phyloP scores from a whole-genome alignment of 2,797 vertebrate genomes.

The Gobionotothen gibberifrons region DNA sequence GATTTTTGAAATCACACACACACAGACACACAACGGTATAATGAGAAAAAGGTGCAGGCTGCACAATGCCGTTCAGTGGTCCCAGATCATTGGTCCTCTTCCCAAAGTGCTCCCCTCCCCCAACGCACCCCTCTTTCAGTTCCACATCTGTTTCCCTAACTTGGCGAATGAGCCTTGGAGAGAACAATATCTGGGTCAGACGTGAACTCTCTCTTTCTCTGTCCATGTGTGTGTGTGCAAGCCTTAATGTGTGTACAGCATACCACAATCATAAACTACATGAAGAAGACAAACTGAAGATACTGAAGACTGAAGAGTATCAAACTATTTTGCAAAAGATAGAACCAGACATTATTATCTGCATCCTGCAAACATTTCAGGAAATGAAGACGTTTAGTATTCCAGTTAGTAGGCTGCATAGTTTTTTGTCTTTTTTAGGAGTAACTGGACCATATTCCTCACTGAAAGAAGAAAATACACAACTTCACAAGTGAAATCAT shows the following conservation, averaged over 20 bases:
- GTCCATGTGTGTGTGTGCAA: not conserved
- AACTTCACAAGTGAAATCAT: not conserved
- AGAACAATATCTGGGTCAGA: constrained; percentile 81
- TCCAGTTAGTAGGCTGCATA: not conserved
- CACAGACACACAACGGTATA: constrained; percentile 53
- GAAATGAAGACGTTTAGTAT: not conserved
- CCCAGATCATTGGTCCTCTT: constrained; percentile 60
- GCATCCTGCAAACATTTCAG: not conserved
- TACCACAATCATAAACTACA: constrained; percentile 6
- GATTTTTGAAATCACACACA: constrained; percentile 20
- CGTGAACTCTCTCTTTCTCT: constrained; percentile 43
- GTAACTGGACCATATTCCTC: not conserved
- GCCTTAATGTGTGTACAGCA: constrained; percentile 22
- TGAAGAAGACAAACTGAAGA: not conserved
- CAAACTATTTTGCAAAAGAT: not conserved
- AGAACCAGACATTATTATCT: constrained; percentile 9
- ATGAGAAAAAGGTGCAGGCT: constrained; percentile 80
- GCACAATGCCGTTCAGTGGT: constrained; percentile 57
- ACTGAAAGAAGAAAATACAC: not conserved
- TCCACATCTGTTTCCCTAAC: constrained; percentile 83
- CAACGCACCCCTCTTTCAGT: constrained; percentile 32
- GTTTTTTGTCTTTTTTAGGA: not conserved
- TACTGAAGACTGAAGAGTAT: not conserved
- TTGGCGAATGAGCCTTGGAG: constrained; percentile 71
- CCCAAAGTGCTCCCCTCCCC: constrained; percentile 53